Conservation (phyloP, 2,113 vertebrate species). For the Probosciger aterrimus region DNA sequence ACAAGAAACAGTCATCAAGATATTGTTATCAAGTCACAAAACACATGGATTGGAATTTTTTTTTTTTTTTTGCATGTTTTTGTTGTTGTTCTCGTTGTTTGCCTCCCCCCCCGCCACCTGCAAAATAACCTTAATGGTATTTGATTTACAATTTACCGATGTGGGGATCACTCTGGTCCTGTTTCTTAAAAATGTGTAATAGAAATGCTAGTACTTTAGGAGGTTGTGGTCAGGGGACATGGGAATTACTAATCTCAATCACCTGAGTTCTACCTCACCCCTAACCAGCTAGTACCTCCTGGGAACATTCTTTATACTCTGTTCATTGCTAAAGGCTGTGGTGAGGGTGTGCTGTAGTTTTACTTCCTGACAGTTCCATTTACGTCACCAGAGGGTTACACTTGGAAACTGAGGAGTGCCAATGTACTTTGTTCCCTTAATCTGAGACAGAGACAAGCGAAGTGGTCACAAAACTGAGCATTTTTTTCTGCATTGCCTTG, state of each 20-base stretch:
- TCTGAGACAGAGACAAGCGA: neutral
- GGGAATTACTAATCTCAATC: neutral
- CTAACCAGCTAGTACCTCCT: neutral
- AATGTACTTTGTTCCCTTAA: neutral
- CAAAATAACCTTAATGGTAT: neutral
- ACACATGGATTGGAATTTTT: neutral
- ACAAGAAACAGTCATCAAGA: neutral
- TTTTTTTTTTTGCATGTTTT: neutral
- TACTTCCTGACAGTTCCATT: neutral
- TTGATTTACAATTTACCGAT: neutral
- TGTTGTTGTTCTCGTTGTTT: neutral
- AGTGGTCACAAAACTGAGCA: neutral
- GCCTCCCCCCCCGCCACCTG: neutral
- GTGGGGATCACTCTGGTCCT: fast-evolving
- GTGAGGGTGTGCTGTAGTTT: neutral
- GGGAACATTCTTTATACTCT: neutral
- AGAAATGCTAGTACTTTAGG: neutral
- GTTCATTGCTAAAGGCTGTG: neutral
- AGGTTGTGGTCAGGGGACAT: fast-evolving
- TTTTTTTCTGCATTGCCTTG: neutral
- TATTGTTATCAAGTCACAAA: neutral
- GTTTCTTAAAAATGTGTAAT: neutral
- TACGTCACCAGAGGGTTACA: neutral
- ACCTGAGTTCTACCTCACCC: neutral
- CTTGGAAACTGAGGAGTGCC: neutral